Evolutionary conservation across 2,888 invertebrate species (phyloP).

Genomic region (Gari tellinella): DNA sequence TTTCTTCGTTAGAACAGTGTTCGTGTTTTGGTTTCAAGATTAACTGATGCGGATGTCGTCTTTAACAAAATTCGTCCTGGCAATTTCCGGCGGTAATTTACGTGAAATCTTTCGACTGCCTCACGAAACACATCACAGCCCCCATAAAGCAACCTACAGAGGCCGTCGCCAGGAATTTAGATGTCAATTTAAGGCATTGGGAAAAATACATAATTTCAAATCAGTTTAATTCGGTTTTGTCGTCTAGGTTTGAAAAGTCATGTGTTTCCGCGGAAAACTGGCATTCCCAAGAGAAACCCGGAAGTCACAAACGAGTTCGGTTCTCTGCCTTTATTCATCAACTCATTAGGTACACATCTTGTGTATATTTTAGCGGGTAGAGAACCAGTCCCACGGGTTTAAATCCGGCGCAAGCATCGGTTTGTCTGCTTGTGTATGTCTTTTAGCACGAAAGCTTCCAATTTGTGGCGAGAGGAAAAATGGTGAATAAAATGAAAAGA

Average conservation of each 20-base stretch:
- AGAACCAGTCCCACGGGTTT: conserved; percentile 50
- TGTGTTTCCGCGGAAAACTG: conserved; percentile 27
- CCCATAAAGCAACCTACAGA: not conserved
- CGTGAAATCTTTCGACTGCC: too few relatives aligned
- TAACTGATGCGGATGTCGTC: too few relatives aligned
- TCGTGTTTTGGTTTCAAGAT: too few relatives aligned
- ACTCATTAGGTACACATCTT: conserved; percentile 45
- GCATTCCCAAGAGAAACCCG: conserved; percentile 24
- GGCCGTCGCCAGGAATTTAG: conserved; percentile 8
- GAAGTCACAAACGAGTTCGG: conserved; percentile 47
- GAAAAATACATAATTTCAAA: conserved; percentile 40
- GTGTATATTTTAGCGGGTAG: conserved; percentile 57
- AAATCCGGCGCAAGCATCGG: conserved; percentile 44
- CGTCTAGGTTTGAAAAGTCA: conserved; percentile 42
- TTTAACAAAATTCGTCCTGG: too few relatives aligned
- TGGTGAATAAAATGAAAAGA: conserved; percentile 64
- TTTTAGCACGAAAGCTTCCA: conserved; percentile 56
- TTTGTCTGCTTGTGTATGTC: conserved; percentile 47
- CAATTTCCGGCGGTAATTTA: too few relatives aligned
- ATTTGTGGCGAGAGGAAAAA: conserved; percentile 56
- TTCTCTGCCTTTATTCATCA: conserved; percentile 54
- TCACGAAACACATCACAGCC: not conserved
- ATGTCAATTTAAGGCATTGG: conserved; percentile 9
- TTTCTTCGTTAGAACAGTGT: too few relatives aligned
- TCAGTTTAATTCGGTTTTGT: conserved; percentile 43